A percentile compares a stretch with the other conserved stretches of the same genome.
Conservation (phyloP, 2,113 vertebrate genomes). For the Oplegnathus fasciatus region DNA sequence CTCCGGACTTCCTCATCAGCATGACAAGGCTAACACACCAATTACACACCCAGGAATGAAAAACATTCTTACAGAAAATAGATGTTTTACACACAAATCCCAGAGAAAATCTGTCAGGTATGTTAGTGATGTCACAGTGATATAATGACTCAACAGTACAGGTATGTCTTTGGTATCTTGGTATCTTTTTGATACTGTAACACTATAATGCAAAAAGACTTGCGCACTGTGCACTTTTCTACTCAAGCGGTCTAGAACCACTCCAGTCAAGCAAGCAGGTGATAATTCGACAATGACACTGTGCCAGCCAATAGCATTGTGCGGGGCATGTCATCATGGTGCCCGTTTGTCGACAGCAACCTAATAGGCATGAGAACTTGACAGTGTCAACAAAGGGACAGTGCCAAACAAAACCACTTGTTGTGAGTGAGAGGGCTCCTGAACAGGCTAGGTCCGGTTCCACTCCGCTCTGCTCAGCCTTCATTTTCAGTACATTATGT, state of each 20-base stretch:
- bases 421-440: constrained; percentile 39
- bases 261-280: constrained; percentile 2
- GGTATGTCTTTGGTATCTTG: too few species aligned
- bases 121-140: constrained; percentile 3
- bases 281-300: constrained; percentile 28
- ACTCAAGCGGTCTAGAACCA: background rate
- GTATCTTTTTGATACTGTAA: background rate
- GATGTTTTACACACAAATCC: background rate
- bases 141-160: background rate
- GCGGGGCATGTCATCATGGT: constrained; percentile 25
- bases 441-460: constrained; percentile 57
- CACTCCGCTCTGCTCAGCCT: constrained; percentile 13
- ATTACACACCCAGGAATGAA: background rate
- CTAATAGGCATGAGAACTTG: constrained; percentile 71
- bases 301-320: constrained; percentile 25
- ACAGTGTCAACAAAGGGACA: constrained; percentile 61
- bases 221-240: background rate
- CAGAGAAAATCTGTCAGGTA: background rate
- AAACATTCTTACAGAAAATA: background rate
- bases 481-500: constrained; percentile 7
- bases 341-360: constrained; percentile 51
- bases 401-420: constrained; percentile 71
- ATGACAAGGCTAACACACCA: constrained; percentile 38
- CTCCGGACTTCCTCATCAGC: constrained; percentile 51
- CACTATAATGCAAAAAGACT: background rate